These are phyloP conservation scores for Pungitius pungitius DNA, from an alignment of 2,113 vertebrate genomes.

Conservation along the genomic window DNA sequence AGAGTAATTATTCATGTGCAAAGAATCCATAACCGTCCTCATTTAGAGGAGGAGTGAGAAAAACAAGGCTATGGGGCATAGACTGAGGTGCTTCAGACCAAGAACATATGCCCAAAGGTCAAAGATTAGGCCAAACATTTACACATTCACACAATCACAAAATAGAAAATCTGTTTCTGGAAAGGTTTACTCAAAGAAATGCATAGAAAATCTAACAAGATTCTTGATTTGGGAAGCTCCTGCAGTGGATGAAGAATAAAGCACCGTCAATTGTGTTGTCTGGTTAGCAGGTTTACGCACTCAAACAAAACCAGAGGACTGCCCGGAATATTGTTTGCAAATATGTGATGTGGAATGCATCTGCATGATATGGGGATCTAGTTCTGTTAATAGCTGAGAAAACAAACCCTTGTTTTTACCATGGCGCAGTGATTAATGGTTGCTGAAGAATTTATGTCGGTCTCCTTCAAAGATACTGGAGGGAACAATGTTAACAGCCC, in stretches of 20 bases:
- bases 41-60: not conserved
- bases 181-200: not conserved
- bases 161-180: not conserved
- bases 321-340: not conserved
- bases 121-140: not conserved
- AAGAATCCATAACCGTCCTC: not conserved
- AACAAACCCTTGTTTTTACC: slow-evolving; percentile 12
- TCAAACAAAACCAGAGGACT: not conserved
- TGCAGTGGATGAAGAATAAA: not conserved
- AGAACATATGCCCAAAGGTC: not conserved
- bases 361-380: slow-evolving; percentile 9
- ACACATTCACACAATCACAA: not conserved
- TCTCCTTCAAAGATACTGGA: slow-evolving; percentile 39
- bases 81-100: not conserved
- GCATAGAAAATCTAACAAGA: not conserved
- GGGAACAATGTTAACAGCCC: slow-evolving; percentile 39
- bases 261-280: not conserved
- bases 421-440: not conserved
- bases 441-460: slow-evolving; percentile 18
- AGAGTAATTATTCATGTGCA: not conserved
- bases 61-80: not conserved
- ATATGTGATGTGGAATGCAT: not conserved
- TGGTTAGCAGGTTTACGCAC: slow-evolving; percentile 2
- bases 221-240: not conserved
- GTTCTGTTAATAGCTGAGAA: not conserved